Conservation (phyloP, 37 sponge, comb jelly and placozoan species). For the Axinella damicornis region DNA sequence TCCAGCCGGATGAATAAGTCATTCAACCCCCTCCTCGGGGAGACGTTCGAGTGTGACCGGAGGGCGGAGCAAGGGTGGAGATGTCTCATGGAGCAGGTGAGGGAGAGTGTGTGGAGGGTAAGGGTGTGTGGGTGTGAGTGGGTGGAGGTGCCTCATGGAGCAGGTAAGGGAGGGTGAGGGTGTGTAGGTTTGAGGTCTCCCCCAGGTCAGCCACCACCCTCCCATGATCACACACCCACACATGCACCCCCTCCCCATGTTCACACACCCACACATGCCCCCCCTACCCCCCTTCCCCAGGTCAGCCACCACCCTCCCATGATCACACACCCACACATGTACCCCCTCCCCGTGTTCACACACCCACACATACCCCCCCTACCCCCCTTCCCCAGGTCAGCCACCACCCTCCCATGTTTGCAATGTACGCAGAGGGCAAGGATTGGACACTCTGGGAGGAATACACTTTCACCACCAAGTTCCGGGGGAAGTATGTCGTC, state of each 20-base stretch:
- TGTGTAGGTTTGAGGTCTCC: too few relatives aligned
- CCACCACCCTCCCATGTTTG: constrained; percentile 94
- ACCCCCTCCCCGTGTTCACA: too few relatives aligned
- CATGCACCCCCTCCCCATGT: too few relatives aligned
- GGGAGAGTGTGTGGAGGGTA: not conserved
- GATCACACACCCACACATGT: not conserved
- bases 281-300: too few relatives aligned
- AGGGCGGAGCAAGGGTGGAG: constrained; percentile 90
- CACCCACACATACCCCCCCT: too few relatives aligned
- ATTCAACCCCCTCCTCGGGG: constrained; percentile 96
- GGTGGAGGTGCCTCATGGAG: too few relatives aligned
- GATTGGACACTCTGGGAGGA: constrained; percentile 95
- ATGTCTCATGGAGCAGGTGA: constrained; percentile 85
- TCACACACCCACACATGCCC: too few relatives aligned
- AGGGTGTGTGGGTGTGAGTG: too few relatives aligned
- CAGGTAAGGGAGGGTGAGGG: too few relatives aligned
- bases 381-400: constrained; percentile 68
- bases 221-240: too few relatives aligned
- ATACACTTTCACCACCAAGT: constrained; percentile 88
- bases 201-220: too few relatives aligned
- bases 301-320: constrained; percentile 81
- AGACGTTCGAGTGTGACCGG: constrained; percentile 93
- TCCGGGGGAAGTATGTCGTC: constrained; percentile 92
- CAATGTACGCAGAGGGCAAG: constrained; percentile 82
- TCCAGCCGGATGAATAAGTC: constrained; percentile 85